Percentiles rank a stretch among this genome's conserved stretches.
Conservation (phyloP, 2,797 vertebrate species). For the Dallia pectoralis region DNA sequence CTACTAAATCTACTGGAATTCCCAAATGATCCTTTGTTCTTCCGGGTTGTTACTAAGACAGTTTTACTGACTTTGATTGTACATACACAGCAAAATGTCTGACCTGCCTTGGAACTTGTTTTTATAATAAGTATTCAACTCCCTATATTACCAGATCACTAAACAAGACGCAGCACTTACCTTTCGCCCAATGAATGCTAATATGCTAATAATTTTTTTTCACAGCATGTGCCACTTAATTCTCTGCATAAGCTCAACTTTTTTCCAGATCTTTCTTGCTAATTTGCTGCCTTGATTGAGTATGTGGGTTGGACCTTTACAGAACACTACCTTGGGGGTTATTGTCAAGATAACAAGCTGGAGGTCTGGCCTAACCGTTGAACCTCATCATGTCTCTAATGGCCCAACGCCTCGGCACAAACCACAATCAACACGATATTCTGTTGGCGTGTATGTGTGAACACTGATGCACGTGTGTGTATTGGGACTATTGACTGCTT, state of each 20-base stretch:
- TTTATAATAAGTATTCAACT: not conserved
- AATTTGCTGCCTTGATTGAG: not conserved
- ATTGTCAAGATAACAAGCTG: not conserved
- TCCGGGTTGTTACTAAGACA: not conserved
- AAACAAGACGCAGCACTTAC: not conserved
- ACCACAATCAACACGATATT: slow-evolving; percentile 1
- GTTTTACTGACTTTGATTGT: not conserved
- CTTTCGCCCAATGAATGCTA: slow-evolving; percentile 28
- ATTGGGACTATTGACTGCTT: slow-evolving; percentile 26
- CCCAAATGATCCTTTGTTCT: not conserved
- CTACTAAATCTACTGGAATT: slow-evolving; percentile 2
- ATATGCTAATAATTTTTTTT: slow-evolving; percentile 30
- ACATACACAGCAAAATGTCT: not conserved
- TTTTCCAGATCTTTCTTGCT: not conserved
- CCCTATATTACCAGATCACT: not conserved
- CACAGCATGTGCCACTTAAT: slow-evolving; percentile 42
- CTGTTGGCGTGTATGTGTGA: not conserved
- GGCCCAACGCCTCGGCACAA: not conserved
- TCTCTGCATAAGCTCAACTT: slow-evolving; percentile 9
- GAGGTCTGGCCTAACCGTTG: not conserved
- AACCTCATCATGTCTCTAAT: not conserved
- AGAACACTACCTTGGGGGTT: not conserved
- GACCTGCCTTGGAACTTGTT: not conserved
- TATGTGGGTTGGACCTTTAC: not conserved
- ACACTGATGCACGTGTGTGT: not conserved